Percentiles rank a stretch among this genome's conserved stretches.
These are phyloP conservation scores for Mythimna impura DNA, from an alignment of 2,888 invertebrate genomes.

Conservation along the genomic window DNA sequence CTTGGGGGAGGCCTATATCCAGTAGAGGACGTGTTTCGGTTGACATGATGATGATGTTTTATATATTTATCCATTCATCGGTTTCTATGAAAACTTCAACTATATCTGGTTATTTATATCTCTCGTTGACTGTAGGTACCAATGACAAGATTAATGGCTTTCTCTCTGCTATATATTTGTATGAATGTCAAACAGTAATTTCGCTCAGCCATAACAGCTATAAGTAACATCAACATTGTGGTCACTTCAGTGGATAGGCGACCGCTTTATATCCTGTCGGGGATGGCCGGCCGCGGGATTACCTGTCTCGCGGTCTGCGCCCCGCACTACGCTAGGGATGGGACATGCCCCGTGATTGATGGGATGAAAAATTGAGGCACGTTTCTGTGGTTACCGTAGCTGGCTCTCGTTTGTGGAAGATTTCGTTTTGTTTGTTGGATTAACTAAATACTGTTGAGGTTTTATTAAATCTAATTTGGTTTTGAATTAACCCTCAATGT, in stretches of 20 bases:
- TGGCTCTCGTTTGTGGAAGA: slow-evolving; percentile 2
- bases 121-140: not conserved
- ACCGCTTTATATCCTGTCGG: slow-evolving; percentile 69
- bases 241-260: slow-evolving; percentile 30
- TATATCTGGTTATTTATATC: too few species aligned
- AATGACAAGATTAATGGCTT: not conserved
- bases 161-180: not conserved
- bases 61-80: too few species aligned
- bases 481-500: too few species aligned
- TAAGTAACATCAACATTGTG: not conserved
- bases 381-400: slow-evolving; percentile 10
- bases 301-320: slow-evolving; percentile 45
- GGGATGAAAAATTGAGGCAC: slow-evolving; percentile 36
- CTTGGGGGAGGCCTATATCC: too few species aligned
- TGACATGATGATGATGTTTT: too few species aligned
- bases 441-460: not conserved
- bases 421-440: not conserved
- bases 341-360: slow-evolving; percentile 28
- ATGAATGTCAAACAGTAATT: slow-evolving; percentile 1
- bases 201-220: not conserved
- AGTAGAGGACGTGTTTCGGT: too few species aligned
- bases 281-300: slow-evolving; percentile 55
- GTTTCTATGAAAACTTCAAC: too few species aligned
- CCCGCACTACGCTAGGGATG: slow-evolving; percentile 21
- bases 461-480: not conserved